Evolutionary conservation across 2,797 vertebrate species (phyloP).

Genomic region (Darevskia mixta): DNA sequence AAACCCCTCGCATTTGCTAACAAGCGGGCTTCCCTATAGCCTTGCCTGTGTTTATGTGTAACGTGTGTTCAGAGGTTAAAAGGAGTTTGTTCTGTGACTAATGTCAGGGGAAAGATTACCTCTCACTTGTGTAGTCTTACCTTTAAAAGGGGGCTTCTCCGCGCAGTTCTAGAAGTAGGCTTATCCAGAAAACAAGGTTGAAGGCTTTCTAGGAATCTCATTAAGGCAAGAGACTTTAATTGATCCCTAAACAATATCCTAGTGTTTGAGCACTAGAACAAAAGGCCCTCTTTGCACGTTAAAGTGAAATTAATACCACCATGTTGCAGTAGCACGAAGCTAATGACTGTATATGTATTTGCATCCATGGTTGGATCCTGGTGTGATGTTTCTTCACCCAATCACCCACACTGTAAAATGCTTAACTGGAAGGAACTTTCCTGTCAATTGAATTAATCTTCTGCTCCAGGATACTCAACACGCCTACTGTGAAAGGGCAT

Average conservation of each 20-base stretch:
- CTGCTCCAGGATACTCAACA: slow-evolving; percentile 27
- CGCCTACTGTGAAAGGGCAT: slow-evolving; percentile 14
- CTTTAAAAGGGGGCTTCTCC: not conserved
- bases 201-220: slow-evolving; percentile 9
- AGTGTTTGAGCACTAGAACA: not conserved
- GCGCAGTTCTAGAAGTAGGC: not conserved
- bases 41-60: slow-evolving; percentile 2
- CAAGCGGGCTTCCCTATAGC: not conserved
- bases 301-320: not conserved
- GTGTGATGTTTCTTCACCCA: slow-evolving; percentile 24
- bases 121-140: no score
- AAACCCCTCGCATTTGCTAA: slow-evolving; percentile 23
- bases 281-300: not conserved
- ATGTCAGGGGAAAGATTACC: not conserved
- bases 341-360: not conserved
- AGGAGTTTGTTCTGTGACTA: rapidly evolving
- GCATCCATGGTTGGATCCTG: not conserved
- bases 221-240: slow-evolving; percentile 11
- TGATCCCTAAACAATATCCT: not conserved
- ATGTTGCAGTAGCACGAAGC: not conserved
- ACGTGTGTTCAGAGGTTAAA: not conserved
- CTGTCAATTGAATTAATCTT: slow-evolving; percentile 39
- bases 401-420: not conserved
- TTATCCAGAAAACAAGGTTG: not conserved
- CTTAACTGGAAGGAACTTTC: slow-evolving; percentile 28